Evolutionary conservation across 2,797 vertebrate genomes (phyloP).

Genomic region (Lepus oiostolus): DNA sequence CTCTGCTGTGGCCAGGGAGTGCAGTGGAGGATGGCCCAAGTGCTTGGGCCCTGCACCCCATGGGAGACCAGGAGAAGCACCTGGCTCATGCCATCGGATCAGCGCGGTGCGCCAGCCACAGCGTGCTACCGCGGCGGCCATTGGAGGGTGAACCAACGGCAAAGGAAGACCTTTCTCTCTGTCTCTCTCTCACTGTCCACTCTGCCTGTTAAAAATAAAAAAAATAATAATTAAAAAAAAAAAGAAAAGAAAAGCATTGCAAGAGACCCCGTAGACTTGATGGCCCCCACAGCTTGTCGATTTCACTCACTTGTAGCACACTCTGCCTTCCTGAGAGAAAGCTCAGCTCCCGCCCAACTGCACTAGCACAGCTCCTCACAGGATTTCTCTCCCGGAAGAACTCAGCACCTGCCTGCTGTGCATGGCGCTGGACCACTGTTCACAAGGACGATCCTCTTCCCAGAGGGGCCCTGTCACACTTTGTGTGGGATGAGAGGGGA

Average conservation of each 20-base stretch:
- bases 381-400: background rate
- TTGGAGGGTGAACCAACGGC: no score
- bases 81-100: no score
- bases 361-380: background rate
- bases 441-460: conserved; percentile 87
- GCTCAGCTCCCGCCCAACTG: background rate
- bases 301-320: background rate
- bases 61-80: no score
- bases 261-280: background rate
- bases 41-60: no score
- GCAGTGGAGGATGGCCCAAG: no score
- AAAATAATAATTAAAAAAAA: no score
- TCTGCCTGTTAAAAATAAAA: no score
- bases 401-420: conserved; percentile 15
- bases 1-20: no score
- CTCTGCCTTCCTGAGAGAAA: conserved; percentile 23
- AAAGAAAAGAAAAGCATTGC: background rate
- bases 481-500: background rate
- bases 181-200: no score
- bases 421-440: conserved; percentile 51
- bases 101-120: no score
- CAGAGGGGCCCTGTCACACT: conserved; percentile 86
- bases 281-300: background rate
- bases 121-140: no score
- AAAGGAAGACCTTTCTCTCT: no score